Percentiles rank a stretch among this genome's conserved stretches.
phyloP scores from a whole-genome alignment of 2,888 invertebrate genomes.

The Willowsia nigromaculata region DNA sequence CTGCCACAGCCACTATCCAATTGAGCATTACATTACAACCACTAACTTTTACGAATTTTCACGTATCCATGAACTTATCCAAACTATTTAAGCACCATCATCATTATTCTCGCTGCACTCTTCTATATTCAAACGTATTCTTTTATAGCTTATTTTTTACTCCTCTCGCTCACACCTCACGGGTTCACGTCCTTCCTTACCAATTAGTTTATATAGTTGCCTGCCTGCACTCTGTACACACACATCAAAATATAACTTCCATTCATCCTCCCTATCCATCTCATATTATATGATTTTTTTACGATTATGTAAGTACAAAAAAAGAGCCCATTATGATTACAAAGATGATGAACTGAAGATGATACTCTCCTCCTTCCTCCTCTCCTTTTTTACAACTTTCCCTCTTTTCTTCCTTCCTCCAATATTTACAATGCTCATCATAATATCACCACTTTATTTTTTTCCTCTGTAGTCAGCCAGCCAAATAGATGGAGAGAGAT shows the following conservation, averaged over 20 bases:
- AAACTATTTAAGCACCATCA: not conserved
- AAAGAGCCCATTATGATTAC: constrained; percentile 35
- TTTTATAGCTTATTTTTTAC: not conserved
- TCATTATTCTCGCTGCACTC: not conserved
- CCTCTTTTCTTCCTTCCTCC: not conserved
- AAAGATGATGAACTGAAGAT: constrained; percentile 35
- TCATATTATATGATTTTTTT: not conserved
- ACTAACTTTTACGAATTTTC: not conserved
- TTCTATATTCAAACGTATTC: not conserved
- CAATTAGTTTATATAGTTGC: not conserved
- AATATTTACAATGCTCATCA: not conserved
- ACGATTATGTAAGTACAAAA: constrained; percentile 42
- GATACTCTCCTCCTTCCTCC: not conserved
- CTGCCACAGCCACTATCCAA: not conserved
- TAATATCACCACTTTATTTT: not conserved
- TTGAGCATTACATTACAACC: not conserved
- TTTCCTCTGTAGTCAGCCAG: not conserved
- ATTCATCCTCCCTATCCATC: not conserved
- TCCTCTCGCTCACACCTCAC: constrained; percentile 1
- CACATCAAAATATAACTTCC: not conserved
- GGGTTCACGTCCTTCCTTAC: constrained; percentile 41
- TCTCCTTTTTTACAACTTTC: not conserved
- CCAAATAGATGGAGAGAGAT: not conserved
- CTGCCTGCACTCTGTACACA: not conserved
- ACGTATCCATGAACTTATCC: constrained; percentile 13